Base-by-base conservation (phyloP, 1,140 invertebrate genomes). In the Diorhabda elongata region DNA sequence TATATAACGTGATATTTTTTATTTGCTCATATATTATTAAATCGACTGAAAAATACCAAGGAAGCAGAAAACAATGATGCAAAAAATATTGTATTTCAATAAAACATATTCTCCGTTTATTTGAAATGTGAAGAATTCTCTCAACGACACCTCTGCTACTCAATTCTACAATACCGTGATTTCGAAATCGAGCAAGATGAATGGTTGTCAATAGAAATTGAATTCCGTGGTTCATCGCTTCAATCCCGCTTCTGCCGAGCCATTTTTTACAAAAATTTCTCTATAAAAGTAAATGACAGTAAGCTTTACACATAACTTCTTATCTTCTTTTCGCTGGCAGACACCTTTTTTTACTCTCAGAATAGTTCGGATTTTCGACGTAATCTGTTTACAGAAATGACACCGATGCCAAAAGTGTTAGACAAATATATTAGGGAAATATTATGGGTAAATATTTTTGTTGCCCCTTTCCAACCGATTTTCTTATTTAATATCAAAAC, bases 151-250 rank as follows among this genome's bases (percentile, higher is more conserved):
- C 58, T 11, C n/a, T 59, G 47, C 6, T n/a, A 6, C n/a, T 52
- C n/a, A 8, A 52, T 52, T 42, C 59, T 44, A 44, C 42, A 61
- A 8, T 43, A 42, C 42, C 59, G 59, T 61, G 59, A 61, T 61
- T 61, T 43, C 59, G 6, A 61, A 61, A 61, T 52, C 59, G 26
- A 8, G 59, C 59, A 78, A 80, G 79, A 81, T 79, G 75, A 81
- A 83, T 83, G 81, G 79, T 78, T 82, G 81, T 84, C 82, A 80
- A 83, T 84, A 82, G 82, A 82, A 83, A 84, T 84, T 83, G 83
- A 83, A 84, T 83, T 82, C 82, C 78, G 81, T 78, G 82, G 81
- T 84, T 82, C 82, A 84, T 84, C 83, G 83, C 83, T 81, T 84
- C 82, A 83, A 84, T 85, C 84, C 74, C 76, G 72, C 70, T 63